These are phyloP conservation scores for Stegodyphus dumicola DNA, from an alignment of 1,140 invertebrate species.

Conservation along the genomic window DNA sequence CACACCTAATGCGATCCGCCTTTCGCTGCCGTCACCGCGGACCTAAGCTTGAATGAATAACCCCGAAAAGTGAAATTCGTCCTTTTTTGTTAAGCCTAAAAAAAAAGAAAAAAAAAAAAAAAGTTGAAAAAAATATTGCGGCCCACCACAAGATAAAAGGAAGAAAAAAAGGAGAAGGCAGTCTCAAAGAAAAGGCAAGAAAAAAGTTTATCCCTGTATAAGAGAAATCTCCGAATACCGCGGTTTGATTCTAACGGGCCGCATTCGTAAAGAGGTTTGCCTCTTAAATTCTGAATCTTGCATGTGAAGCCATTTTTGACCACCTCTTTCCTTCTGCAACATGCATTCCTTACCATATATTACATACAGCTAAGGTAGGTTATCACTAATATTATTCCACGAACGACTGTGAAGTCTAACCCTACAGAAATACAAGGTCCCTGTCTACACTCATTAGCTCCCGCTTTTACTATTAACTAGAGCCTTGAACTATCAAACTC, in stretches of 20 bases:
- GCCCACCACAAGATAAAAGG: neutral
- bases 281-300: too few relatives aligned
- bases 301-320: constrained; percentile 2
- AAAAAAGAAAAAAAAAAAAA: constrained; percentile 21
- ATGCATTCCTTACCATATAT: too few relatives aligned
- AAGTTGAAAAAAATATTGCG: neutral
- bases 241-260: constrained; percentile 43
- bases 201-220: constrained; percentile 41
- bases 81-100: constrained; percentile 18
- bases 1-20: constrained; percentile 37
- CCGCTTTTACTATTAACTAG: too few relatives aligned
- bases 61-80: constrained; percentile 51
- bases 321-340: neutral
- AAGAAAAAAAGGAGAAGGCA: neutral
- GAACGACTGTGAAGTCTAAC: too few relatives aligned
- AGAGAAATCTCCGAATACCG: constrained; percentile 52
- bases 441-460: too few relatives aligned
- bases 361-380: too few relatives aligned
- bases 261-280: constrained; percentile 30
- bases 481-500: too few relatives aligned
- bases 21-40: neutral
- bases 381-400: too few relatives aligned
- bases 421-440: too few relatives aligned
- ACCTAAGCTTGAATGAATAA: constrained; percentile 53
- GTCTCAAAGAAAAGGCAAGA: neutral